Evolutionary conservation across 2,888 invertebrate genomes (phyloP).

Genomic region (Anarsia innoxiella): DNA sequence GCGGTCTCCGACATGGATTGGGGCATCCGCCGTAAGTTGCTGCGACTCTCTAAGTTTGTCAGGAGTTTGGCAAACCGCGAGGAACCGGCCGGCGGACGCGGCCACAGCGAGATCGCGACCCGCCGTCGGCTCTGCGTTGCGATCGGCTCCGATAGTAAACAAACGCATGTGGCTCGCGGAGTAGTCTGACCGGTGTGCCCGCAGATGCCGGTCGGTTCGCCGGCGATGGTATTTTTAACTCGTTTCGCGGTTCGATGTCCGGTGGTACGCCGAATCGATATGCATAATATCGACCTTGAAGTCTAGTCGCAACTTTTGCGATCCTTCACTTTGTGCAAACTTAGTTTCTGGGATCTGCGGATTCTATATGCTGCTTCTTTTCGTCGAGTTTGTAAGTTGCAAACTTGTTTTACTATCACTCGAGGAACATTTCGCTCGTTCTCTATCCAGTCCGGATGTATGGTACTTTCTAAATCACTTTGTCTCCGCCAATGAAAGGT

Average conservation of each 20-base stretch:
- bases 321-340: conserved; percentile 37
- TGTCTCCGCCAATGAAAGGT: conserved; percentile 33
- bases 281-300: conserved; percentile 66
- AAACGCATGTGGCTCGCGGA: conserved; percentile 67
- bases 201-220: conserved; percentile 66
- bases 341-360: conserved; percentile 32
- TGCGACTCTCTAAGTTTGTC: conserved; percentile 33
- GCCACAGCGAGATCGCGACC: conserved; percentile 22
- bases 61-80: background rate
- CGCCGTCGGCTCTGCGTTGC: conserved; percentile 31
- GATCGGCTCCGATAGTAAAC: conserved; percentile 66
- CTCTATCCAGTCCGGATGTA: conserved; percentile 31
- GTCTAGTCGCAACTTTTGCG: conserved; percentile 31
- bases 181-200: conserved; percentile 69
- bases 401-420: conserved; percentile 44
- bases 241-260: conserved; percentile 72
- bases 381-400: conserved; percentile 44
- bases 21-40: conserved; percentile 73
- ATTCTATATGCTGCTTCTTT: conserved; percentile 32
- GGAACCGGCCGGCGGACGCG: background rate
- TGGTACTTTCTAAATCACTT: conserved; percentile 44
- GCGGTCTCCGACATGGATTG: conserved; percentile 62
- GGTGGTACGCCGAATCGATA: conserved; percentile 67
- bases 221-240: conserved; percentile 70
- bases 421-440: conserved; percentile 30